Evolutionary conservation across 2,113 vertebrate species (phyloP), one percentile per base, ranked within the genome.

Genomic region (Amphilophus citrinellus): DNA sequence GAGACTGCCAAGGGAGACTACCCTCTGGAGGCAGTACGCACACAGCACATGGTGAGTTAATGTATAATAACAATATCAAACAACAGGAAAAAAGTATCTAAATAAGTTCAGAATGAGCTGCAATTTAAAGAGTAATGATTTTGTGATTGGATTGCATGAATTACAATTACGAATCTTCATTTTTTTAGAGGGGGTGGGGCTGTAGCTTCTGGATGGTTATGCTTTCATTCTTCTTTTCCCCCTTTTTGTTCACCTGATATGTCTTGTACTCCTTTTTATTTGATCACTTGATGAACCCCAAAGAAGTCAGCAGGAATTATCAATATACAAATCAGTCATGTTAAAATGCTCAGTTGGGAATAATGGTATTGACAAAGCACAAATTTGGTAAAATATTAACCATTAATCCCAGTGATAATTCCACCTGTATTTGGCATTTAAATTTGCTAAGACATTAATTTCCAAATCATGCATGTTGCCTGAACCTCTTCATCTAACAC

Each of bases 1-100:
- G 98, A 99, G 83, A 99, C 98, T 0, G 98, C 98, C 58, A 99
- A 99, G 93, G 98, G 98, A 83, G 98, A 99, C 89, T 99, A 99
- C 86, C 98, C 98, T 0, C 95, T 99, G n/a, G 98, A 99, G 94
- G 98, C 98, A 1, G 98, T 99, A 3, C 97, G 97, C 93, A 99
- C 99, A 93, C 98, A 99, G 93, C 98, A 99, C 42, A 97, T 97
- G 96, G 98, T 99, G 90, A 97, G 97, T 93, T 15, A 1, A 85
- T 60, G n/a, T 17, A 27, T 61, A 42, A 35, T 32, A 7, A 24
- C 5, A 59, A 11, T n/a, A 17, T 2, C 27, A 24, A 7, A 50
- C 27, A n/a, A 22, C 10, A 0, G 22, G 15, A 22, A 9, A 2
- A 30, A 8, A 63, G 17, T 27, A 27, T 42, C 6, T 4, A 22